These are phyloP conservation scores for Phlogophora meticulosa DNA, from an alignment of 2,888 invertebrate species.

Conservation along the genomic window DNA sequence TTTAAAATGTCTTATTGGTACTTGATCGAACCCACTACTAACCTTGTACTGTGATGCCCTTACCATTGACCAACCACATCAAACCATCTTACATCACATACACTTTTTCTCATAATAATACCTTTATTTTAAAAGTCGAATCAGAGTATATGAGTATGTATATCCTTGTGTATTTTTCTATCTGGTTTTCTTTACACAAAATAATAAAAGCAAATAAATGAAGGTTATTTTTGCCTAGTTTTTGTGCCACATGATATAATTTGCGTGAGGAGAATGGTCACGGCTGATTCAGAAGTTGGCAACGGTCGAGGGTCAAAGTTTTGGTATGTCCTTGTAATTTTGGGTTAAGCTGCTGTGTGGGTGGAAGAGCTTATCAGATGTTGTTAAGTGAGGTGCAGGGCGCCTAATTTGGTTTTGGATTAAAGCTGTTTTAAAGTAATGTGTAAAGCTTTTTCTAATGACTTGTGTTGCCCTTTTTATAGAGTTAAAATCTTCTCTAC, in stretches of 20 bases:
- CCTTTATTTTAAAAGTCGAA: too few species aligned
- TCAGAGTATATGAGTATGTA: too few species aligned
- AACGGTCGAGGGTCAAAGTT: conserved; percentile 40
- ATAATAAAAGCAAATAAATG: conserved; percentile 18
- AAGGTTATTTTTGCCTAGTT: conserved; percentile 51
- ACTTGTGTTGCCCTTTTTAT: too few species aligned
- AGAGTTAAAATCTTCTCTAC: too few species aligned
- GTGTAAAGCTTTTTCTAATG: neutral
- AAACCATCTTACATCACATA: too few species aligned
- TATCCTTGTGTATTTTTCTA: too few species aligned
- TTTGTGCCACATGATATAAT: conserved; percentile 56
- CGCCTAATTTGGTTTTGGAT: conserved; percentile 26
- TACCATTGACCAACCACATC: too few species aligned
- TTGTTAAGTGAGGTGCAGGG: neutral
- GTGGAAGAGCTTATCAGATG: conserved; percentile 42
- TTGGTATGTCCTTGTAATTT: conserved; percentile 39
- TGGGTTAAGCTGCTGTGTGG: conserved; percentile 17
- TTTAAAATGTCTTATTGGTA: too few species aligned
- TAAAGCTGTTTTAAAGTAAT: neutral
- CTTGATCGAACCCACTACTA: too few species aligned
- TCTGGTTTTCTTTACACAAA: neutral
- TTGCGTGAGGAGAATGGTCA: conserved; percentile 54
- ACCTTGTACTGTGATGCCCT: too few species aligned
- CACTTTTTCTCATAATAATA: too few species aligned
- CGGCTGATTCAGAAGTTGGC: conserved; percentile 40